A percentile compares a stretch with the other conserved stretches of the same genome.
These are phyloP conservation scores for Gavia stellata DNA, from an alignment of 2,113 vertebrate genomes.

Conservation along the genomic window DNA sequence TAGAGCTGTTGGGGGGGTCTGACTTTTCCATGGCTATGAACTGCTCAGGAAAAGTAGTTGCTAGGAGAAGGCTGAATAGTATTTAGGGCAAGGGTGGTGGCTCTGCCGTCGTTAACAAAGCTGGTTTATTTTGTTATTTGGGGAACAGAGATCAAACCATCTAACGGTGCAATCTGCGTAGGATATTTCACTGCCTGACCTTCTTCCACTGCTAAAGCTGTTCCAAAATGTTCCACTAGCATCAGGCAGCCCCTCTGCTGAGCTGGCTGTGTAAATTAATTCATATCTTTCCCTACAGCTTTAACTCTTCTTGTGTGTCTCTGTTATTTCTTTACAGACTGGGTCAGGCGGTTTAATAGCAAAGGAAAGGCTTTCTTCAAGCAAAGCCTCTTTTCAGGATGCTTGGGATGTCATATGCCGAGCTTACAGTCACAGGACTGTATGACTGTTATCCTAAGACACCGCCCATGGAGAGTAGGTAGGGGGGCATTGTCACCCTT, in stretches of 20 bases:
- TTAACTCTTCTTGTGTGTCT: neutral
- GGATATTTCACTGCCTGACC: neutral
- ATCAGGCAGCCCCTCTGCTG: neutral
- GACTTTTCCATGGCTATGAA: neutral
- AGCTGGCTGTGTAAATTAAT: neutral
- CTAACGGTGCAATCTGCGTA: neutral
- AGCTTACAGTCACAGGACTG: neutral
- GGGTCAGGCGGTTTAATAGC: neutral
- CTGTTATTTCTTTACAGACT: neutral
- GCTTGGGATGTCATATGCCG: neutral
- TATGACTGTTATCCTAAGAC: neutral
- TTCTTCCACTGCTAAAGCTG: neutral
- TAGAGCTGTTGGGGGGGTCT: neutral
- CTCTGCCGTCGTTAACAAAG: neutral
- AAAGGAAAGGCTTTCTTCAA: neutral
- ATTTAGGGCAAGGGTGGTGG: neutral
- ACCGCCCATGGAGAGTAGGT: neutral
- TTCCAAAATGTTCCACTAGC: neutral
- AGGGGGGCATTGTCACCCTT: conserved; percentile 34
- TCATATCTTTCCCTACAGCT: neutral
- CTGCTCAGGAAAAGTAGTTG: neutral
- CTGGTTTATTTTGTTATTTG: neutral
- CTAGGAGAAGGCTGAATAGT: neutral
- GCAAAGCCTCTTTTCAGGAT: neutral
- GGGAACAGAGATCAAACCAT: neutral